These are phyloP conservation scores for Pogonocherus hispidulus DNA, from an alignment of 2,888 invertebrate genomes.

Conservation along the genomic window DNA sequence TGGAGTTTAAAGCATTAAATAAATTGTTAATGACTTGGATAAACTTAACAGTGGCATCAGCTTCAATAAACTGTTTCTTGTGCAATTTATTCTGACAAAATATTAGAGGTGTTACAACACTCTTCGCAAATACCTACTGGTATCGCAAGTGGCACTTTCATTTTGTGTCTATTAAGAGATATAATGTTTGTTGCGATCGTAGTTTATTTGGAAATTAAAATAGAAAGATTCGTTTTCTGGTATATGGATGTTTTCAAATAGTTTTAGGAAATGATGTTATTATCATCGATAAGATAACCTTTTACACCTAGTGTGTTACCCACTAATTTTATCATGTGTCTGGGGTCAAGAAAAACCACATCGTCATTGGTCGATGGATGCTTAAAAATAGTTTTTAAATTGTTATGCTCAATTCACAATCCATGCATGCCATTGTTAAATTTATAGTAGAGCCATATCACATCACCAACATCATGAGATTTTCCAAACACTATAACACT, in stretches of 20 bases:
- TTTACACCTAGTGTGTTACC: constrained; percentile 32
- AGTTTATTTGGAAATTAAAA: constrained; percentile 33
- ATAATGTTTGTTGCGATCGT: constrained; percentile 23
- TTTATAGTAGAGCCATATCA: constrained; percentile 32
- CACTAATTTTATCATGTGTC: constrained; percentile 36
- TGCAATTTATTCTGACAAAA: constrained; percentile 42
- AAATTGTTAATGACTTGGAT: constrained; percentile 42
- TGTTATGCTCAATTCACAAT: background rate
- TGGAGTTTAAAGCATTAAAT: constrained; percentile 50
- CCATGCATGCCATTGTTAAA: constrained; percentile 1
- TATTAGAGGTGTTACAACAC: constrained; percentile 47
- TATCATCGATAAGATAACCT: constrained; percentile 22
- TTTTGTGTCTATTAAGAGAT: too few species aligned
- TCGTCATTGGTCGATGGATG: constrained; percentile 20
- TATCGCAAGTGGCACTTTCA: constrained; percentile 6
- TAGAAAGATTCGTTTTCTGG: constrained; percentile 32
- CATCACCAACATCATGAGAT: background rate
- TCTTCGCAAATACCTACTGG: constrained; percentile 49
- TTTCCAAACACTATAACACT: constrained; percentile 14
- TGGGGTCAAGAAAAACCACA: constrained; percentile 29
- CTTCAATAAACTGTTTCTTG: constrained; percentile 40
- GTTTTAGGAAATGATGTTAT: constrained; percentile 30
- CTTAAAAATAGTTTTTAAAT: constrained; percentile 18
- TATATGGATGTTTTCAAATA: constrained; percentile 23
- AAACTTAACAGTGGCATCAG: constrained; percentile 40